Evolutionary conservation across 2,113 vertebrate genomes (phyloP).

Genomic region (Mungos mungo): DNA sequence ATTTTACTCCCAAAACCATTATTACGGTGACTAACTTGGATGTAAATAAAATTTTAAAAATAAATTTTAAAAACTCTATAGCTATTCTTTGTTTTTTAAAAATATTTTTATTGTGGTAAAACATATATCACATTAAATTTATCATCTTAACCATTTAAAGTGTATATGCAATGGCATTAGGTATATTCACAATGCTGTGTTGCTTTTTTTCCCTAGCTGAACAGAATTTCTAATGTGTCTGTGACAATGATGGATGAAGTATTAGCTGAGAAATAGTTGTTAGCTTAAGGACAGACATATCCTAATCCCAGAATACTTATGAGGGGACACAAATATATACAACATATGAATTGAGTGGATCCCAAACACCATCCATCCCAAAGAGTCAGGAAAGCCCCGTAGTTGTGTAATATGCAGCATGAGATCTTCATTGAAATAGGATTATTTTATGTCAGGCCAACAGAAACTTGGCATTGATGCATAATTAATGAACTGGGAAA

Average conservation of each 20-base stretch:
- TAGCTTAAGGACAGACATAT: slow-evolving; percentile 25
- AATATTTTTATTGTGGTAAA: slow-evolving; percentile 6
- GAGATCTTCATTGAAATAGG: neutral
- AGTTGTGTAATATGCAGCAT: neutral
- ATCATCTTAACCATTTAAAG: neutral
- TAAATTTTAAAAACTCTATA: neutral
- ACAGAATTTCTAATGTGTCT: neutral
- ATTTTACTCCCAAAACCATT: no score
- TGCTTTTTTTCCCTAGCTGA: neutral
- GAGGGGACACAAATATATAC: neutral
- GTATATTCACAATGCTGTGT: neutral
- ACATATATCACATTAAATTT: neutral
- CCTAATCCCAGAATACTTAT: neutral
- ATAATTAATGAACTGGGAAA: slow-evolving; percentile 75
- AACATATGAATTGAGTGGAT: neutral
- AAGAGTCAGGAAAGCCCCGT: neutral
- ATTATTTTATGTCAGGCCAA: slow-evolving; percentile 34
- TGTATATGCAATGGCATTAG: neutral
- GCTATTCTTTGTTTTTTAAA: neutral
- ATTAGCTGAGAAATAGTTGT: slow-evolving; percentile 11
- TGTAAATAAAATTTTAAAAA: no score
- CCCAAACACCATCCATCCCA: neutral
- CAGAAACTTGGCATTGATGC: slow-evolving; percentile 68
- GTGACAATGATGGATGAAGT: neutral
- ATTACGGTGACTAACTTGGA: no score